Evolutionary conservation across 2,888 invertebrate species (phyloP).

Genomic region (Cerceris ruficornis): DNA sequence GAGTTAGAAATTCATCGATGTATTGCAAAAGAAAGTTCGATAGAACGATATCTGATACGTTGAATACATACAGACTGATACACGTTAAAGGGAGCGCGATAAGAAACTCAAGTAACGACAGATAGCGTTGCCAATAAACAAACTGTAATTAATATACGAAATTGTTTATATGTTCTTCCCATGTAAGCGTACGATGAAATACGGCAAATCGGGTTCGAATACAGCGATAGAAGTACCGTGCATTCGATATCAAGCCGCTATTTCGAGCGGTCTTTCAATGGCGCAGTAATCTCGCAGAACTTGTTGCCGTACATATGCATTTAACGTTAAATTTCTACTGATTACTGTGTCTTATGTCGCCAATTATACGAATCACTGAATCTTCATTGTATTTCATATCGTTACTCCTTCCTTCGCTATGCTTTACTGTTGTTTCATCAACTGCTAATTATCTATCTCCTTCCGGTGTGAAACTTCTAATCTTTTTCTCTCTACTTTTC

Average conservation of each 20-base stretch:
- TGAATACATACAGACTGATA: slow-evolving; percentile 15
- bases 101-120: slow-evolving; percentile 7
- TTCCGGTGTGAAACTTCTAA: slow-evolving; percentile 28
- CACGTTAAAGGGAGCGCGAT: slow-evolving; percentile 13
- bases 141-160: slow-evolving; percentile 28
- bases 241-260: slow-evolving; percentile 50
- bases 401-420: not conserved
- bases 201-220: slow-evolving; percentile 37
- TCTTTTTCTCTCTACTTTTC: slow-evolving; percentile 4
- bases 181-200: slow-evolving; percentile 30
- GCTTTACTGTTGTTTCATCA: slow-evolving; percentile 6
- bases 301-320: slow-evolving; percentile 17
- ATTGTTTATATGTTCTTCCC: slow-evolving; percentile 46
- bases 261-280: slow-evolving; percentile 51
- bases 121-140: slow-evolving; percentile 18
- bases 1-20: too few species aligned
- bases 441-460: slow-evolving; percentile 22
- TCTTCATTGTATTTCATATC: slow-evolving; percentile 3
- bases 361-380: not conserved
- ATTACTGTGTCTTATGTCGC: not conserved
- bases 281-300: slow-evolving; percentile 46
- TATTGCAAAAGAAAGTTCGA: slow-evolving; percentile 1
- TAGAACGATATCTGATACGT: slow-evolving; percentile 38
- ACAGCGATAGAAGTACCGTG: slow-evolving; percentile 43
- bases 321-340: not conserved